phyloP scores from a whole-genome alignment of 2,797 vertebrate genomes.

The Urophycis tenuis region DNA sequence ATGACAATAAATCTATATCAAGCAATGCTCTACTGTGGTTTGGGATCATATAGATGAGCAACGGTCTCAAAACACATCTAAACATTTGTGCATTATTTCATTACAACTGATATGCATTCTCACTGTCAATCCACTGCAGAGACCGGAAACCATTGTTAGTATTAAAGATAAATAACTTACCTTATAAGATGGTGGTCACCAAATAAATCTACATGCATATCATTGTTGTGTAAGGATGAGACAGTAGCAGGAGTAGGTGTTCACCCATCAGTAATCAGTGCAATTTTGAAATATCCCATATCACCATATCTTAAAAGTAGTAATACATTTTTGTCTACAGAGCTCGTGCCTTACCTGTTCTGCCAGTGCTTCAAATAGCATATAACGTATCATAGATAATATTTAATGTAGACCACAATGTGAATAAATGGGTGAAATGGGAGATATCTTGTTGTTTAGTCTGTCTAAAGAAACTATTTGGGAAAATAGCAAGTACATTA shows the following conservation, averaged over 20 bases:
- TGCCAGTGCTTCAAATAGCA: neutral
- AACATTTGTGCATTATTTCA: neutral
- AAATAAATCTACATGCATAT: constrained; percentile 19
- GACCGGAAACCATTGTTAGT: neutral
- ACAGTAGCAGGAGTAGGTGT: neutral
- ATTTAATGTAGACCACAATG: neutral
- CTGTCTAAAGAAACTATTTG: neutral
- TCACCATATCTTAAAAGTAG: neutral
- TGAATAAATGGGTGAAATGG: neutral
- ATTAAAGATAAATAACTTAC: constrained; percentile 57
- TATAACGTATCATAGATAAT: neutral
- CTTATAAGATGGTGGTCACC: constrained; percentile 38
- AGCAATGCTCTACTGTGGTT: neutral
- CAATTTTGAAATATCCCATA: neutral
- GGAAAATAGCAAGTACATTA: constrained; percentile 16
- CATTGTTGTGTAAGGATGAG: constrained; percentile 8
- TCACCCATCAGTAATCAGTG: neutral
- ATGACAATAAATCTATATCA: neutral
- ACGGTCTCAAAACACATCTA: neutral
- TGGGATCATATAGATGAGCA: neutral
- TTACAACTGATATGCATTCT: neutral
- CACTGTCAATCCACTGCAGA: neutral
- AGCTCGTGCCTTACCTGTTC: neutral
- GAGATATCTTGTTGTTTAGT: neutral
- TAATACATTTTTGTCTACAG: neutral